A percentile compares a stretch with the other conserved stretches of the same genome.
phyloP scores from a whole-genome alignment of 2,113 vertebrate species.

The Orientallactaga bullata region DNA sequence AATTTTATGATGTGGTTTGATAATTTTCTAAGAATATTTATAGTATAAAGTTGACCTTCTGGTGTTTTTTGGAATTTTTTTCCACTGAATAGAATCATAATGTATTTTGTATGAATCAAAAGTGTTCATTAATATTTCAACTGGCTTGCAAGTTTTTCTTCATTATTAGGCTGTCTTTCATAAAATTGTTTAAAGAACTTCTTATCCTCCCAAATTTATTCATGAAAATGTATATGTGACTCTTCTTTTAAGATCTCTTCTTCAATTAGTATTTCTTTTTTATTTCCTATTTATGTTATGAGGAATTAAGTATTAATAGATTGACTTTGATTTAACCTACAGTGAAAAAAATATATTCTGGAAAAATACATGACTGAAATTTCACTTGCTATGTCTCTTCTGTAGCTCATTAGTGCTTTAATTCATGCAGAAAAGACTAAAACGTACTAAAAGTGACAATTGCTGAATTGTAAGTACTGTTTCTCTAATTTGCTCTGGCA shows the following conservation, averaged over 20 bases:
- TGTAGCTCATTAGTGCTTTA: conserved; percentile 81
- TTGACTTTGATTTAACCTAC: conserved; percentile 79
- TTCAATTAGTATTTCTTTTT: conserved; percentile 64
- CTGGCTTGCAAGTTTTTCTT: conserved; percentile 9
- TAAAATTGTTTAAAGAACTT: conserved; percentile 9
- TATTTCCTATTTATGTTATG: conserved; percentile 68
- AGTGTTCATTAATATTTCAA: conserved; percentile 70
- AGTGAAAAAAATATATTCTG: conserved; percentile 56
- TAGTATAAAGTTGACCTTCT: conserved; percentile 38
- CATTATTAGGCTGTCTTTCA: conserved; percentile 57
- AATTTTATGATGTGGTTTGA: conserved; percentile 47
- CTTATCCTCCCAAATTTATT: conserved; percentile 31
- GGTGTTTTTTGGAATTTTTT: conserved; percentile 48
- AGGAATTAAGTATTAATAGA: conserved; percentile 84
- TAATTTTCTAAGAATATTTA: conserved; percentile 58
- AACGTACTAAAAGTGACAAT: conserved; percentile 67
- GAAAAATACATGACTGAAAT: conserved; percentile 49
- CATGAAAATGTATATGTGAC: neutral
- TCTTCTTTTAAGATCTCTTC: conserved; percentile 1
- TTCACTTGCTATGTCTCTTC: conserved; percentile 55
- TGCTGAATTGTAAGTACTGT: conserved; percentile 58
- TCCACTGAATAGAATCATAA: conserved; percentile 10
- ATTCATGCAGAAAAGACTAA: conserved; percentile 77
- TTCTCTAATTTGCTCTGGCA: conserved; percentile 70
- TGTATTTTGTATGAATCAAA: conserved; percentile 62